A percentile compares a stretch with the other conserved stretches of the same genome.
phyloP scores from a whole-genome alignment of 2,888 invertebrate species.

The Agonopterix heracliana region DNA sequence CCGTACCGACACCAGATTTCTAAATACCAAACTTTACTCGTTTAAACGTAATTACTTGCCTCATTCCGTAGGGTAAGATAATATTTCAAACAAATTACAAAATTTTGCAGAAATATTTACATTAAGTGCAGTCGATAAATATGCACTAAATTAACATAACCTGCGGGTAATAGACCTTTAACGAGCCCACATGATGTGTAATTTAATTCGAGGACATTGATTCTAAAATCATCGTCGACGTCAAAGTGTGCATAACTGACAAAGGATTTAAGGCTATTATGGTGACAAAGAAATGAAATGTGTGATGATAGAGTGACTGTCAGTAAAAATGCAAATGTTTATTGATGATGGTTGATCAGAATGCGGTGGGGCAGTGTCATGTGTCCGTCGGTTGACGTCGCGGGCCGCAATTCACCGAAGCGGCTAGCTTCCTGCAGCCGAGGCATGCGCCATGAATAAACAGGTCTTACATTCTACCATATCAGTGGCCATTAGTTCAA shows the following conservation, averaged over 20 bases:
- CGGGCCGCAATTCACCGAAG: conserved; percentile 53
- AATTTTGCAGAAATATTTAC: conserved; percentile 39
- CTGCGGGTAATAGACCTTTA: conserved; percentile 61
- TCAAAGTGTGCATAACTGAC: not conserved
- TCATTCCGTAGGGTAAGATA: conserved; percentile 13
- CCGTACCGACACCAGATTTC: conserved; percentile 32
- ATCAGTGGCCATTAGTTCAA: not conserved
- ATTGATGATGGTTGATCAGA: conserved; percentile 40
- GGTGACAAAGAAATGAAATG: conserved; percentile 17
- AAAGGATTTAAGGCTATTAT: conserved; percentile 4
- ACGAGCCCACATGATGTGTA: conserved; percentile 53
- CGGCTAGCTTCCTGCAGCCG: conserved; percentile 57
- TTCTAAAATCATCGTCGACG: conserved; percentile 31
- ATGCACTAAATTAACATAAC: conserved; percentile 52
- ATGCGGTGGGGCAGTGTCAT: conserved; percentile 40
- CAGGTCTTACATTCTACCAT: conserved; percentile 28
- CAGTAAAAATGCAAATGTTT: conserved; percentile 23
- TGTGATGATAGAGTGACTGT: conserved; percentile 14
- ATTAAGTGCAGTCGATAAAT: conserved; percentile 32
- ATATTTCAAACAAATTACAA: conserved; percentile 37
- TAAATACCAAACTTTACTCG: conserved; percentile 22
- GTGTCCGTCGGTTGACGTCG: conserved; percentile 31
- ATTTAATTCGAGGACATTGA: conserved; percentile 46
- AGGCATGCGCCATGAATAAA: conserved; percentile 59
- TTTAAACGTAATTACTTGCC: conserved; percentile 18